Evolutionary conservation across 1,140 invertebrate genomes (phyloP).

Genomic region (Artemia franciscana): DNA sequence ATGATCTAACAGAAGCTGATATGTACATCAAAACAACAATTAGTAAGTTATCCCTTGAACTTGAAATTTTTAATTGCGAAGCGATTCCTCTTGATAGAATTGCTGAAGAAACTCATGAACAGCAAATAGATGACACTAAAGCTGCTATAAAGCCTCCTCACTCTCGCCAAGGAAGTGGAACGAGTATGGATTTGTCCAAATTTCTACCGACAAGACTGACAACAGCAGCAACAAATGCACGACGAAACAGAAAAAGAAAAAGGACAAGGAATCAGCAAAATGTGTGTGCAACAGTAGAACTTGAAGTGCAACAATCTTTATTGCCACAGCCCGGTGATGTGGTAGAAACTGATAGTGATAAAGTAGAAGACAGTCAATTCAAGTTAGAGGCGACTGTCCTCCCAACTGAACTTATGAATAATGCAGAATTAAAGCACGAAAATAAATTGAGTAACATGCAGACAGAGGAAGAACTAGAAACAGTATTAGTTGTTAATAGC

Average conservation of each 20-base stretch:
- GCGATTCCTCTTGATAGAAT: background rate
- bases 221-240: background rate
- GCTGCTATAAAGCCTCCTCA: background rate
- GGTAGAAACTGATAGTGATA: background rate
- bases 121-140: background rate
- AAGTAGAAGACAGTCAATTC: too few relatives aligned
- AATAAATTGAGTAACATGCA: too few relatives aligned
- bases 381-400: too few relatives aligned
- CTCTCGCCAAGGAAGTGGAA: background rate
- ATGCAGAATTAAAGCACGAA: too few relatives aligned
- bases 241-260: background rate
- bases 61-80: conserved; percentile 10
- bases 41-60: background rate
- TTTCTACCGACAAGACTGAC: background rate
- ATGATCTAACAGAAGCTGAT: conserved; percentile 22
- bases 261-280: background rate
- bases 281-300: background rate
- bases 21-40: conserved; percentile 7
- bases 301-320: background rate
- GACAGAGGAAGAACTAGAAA: too few relatives aligned
- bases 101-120: background rate
- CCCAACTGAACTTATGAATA: too few relatives aligned
- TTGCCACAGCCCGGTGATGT: background rate
- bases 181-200: background rate
- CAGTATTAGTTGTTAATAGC: too few relatives aligned